These are phyloP conservation scores for Amblyopsis rosae DNA, from an alignment of 2,113 vertebrate species.

Conservation along the genomic window DNA sequence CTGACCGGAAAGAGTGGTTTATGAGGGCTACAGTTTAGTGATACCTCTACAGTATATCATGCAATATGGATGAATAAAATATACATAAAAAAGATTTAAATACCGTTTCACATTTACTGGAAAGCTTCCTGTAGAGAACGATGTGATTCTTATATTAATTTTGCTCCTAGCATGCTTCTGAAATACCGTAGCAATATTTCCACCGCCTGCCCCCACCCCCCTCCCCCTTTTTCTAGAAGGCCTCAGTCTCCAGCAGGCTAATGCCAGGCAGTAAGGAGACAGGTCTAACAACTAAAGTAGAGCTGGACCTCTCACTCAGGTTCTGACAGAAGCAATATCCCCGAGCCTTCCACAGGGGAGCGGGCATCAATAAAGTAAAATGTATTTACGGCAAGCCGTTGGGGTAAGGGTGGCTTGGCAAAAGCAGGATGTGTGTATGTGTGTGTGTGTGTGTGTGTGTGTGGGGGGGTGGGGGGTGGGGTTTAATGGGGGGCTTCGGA, in stretches of 20 bases:
- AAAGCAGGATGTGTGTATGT: not conserved
- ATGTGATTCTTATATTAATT: constrained; percentile 41
- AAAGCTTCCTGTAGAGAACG: constrained; percentile 32
- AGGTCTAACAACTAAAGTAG: constrained; percentile 48
- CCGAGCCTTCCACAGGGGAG: constrained; percentile 47
- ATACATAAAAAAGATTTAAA: constrained; percentile 22
- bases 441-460: not conserved
- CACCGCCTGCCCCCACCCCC: not conserved
- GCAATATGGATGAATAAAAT: constrained; percentile 1
- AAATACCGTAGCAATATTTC: constrained; percentile 1
- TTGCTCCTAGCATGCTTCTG: constrained; percentile 32
- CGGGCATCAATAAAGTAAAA: constrained; percentile 59
- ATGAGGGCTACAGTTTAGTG: constrained; percentile 18
- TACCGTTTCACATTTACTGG: constrained; percentile 25
- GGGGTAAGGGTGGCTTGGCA: not conserved
- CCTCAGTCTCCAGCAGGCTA: constrained; percentile 39
- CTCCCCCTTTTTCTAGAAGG: constrained; percentile 35
- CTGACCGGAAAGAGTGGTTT: constrained; percentile 19
- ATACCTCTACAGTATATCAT: not conserved
- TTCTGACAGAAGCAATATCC: constrained; percentile 67
- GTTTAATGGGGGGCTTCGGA: not conserved
- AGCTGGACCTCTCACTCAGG: constrained; percentile 48
- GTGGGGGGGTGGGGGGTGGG: not conserved
- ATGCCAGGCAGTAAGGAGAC: constrained; percentile 45
- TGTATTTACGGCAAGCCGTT: constrained; percentile 31